These are phyloP conservation scores for Diabrotica virgifera DNA, from an alignment of 1,140 invertebrate species.

Conservation along the genomic window DNA sequence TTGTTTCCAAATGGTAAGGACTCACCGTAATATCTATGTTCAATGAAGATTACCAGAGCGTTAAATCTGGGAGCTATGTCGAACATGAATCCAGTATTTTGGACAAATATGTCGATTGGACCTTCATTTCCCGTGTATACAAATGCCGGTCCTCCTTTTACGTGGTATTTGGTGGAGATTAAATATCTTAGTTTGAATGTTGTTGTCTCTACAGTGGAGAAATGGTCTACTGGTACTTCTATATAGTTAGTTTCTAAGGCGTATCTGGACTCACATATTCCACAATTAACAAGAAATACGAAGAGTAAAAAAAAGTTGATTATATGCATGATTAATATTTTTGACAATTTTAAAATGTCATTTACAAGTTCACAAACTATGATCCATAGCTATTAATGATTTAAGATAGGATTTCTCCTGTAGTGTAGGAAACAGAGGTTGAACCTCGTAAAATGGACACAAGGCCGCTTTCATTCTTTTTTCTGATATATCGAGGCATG, in stretches of 20 bases:
- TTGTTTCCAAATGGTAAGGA: constrained; percentile 85
- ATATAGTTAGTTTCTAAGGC: constrained; percentile 55
- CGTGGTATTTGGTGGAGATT: constrained; percentile 71
- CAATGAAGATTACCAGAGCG: constrained; percentile 88
- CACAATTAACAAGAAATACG: not conserved
- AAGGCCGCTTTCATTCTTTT: too few species aligned
- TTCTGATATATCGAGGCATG: too few species aligned
- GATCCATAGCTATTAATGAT: too few species aligned
- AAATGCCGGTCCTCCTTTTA: constrained; percentile 74
- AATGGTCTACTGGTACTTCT: constrained; percentile 61
- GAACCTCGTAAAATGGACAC: too few species aligned
- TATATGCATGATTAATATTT: too few species aligned
- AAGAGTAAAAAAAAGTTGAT: not conserved
- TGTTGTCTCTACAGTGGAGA: constrained; percentile 64
- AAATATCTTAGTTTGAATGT: constrained; percentile 81
- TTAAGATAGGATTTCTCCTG: too few species aligned
- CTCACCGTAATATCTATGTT: constrained; percentile 87
- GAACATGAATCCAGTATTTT: constrained; percentile 96
- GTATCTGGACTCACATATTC: constrained; percentile 18
- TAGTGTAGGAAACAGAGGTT: too few species aligned
- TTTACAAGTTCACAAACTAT: too few species aligned
- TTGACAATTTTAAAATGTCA: too few species aligned
- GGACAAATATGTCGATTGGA: constrained; percentile 82
- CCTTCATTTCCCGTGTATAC: constrained; percentile 99
- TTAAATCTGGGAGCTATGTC: constrained; percentile 78